phyloP scores from a whole-genome alignment of 2,888 invertebrate species.

The Leptogaster cylindrica region DNA sequence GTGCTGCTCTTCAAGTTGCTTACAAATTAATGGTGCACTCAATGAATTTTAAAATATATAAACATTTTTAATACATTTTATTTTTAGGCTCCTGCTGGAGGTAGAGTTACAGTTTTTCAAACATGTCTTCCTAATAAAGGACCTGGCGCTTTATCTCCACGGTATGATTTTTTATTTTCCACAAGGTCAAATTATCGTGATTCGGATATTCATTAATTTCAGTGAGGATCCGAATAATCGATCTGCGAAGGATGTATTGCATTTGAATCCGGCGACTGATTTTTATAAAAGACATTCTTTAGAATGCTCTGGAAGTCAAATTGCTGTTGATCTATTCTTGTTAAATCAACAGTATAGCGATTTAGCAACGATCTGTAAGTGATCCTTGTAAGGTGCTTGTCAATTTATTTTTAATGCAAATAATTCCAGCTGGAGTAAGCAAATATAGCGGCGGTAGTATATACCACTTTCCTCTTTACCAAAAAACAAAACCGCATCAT shows the following conservation, averaged over 20 bases:
- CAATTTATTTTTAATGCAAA: constrained; percentile 8
- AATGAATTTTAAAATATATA: neutral
- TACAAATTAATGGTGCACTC: constrained; percentile 82
- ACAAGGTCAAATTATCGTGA: neutral
- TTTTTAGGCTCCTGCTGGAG: constrained; percentile 83
- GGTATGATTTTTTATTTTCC: constrained; percentile 59
- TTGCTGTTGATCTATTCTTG: constrained; percentile 94
- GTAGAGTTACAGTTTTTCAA: constrained; percentile 94
- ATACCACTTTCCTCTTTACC: constrained; percentile 90
- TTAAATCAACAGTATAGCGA: constrained; percentile 93
- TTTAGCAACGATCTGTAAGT: constrained; percentile 88
- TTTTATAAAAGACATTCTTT: constrained; percentile 96
- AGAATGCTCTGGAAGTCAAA: constrained; percentile 95
- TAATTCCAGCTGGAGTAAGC: constrained; percentile 78
- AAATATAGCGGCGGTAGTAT: constrained; percentile 95
- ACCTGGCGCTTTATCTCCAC: constrained; percentile 82
- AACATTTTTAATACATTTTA: constrained; percentile 34
- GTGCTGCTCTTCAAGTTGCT: constrained; percentile 91
- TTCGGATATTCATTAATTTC: constrained; percentile 23
- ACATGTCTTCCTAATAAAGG: constrained; percentile 85
- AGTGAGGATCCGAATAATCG: constrained; percentile 88
- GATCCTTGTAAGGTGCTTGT: no score
- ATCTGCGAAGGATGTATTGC: constrained; percentile 79
- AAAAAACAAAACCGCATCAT: constrained; percentile 71
- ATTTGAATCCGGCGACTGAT: constrained; percentile 94